A percentile compares a stretch with the other conserved stretches of the same genome.
Conservation (phyloP, 2,113 vertebrate genomes). For the Calyptommatus sinebrachiatus region DNA sequence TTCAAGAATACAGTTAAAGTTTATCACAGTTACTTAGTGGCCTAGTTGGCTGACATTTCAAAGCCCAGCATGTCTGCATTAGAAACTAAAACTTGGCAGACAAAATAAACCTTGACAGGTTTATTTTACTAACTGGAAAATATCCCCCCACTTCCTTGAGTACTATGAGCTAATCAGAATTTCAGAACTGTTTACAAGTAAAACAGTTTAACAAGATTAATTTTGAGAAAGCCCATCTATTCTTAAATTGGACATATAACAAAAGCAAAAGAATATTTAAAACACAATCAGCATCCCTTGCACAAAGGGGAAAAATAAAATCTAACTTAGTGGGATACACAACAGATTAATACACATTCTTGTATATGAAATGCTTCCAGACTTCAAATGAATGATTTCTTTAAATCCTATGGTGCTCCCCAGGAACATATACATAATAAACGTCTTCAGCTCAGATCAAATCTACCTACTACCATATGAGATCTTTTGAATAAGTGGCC, state of each 20-base stretch:
- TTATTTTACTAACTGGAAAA: conserved; percentile 22
- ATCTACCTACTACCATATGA: too few species aligned
- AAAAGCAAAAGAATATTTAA: background rate
- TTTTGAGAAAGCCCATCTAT: background rate
- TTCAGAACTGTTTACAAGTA: background rate
- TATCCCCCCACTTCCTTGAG: background rate
- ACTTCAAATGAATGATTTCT: background rate
- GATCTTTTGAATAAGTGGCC: too few species aligned
- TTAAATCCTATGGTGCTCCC: background rate
- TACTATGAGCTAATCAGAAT: conserved; percentile 17
- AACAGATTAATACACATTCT: background rate
- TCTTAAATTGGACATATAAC: background rate
- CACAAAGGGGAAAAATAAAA: background rate
- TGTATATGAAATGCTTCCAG: background rate
- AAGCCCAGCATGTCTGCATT: conserved; percentile 12
- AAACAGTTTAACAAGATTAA: conserved; percentile 31
- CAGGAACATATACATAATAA: too few species aligned
- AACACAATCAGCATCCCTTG: accelerated
- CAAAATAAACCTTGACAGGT: background rate
- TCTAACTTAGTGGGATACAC: background rate
- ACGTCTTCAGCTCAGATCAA: too few species aligned
- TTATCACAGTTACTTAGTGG: conserved; percentile 38
- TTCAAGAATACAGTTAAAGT: conserved; percentile 6
- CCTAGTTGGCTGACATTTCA: conserved; percentile 47
- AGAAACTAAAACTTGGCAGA: conserved; percentile 31